phyloP scores from a whole-genome alignment of 2,888 invertebrate genomes.

The Tineola bisselliella region DNA sequence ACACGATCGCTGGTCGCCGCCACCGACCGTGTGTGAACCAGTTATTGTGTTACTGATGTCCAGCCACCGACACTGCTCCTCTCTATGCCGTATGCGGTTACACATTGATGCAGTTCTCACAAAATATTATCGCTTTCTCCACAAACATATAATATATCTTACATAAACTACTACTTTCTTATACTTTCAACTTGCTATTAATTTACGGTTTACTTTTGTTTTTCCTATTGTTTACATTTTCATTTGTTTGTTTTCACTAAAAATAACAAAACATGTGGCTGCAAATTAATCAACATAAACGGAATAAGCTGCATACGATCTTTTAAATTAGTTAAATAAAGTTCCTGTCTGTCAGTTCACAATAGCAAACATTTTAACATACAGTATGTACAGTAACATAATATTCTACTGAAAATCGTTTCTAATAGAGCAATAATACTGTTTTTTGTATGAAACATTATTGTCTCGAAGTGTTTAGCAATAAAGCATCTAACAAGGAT shows the following conservation, averaged over 20 bases:
- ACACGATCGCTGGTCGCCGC: conserved; percentile 38
- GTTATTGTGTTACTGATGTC: conserved; percentile 11
- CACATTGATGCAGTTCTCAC: conserved; percentile 7
- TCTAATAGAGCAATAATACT: neutral
- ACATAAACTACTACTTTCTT: conserved; percentile 1
- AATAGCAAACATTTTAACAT: neutral
- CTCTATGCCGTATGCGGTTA: conserved; percentile 9
- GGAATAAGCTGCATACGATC: too few species aligned
- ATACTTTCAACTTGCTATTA: neutral
- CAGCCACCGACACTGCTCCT: conserved; percentile 12
- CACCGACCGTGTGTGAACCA: conserved; percentile 35
- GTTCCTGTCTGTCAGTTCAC: too few species aligned
- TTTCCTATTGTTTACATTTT: neutral
- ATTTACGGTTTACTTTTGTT: neutral
- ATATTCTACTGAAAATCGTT: neutral
- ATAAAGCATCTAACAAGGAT: conserved; percentile 12
- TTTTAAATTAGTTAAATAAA: too few species aligned
- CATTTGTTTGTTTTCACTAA: neutral
- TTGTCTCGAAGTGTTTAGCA: neutral
- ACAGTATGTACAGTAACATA: neutral
- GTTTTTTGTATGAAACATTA: neutral
- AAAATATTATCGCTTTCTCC: neutral
- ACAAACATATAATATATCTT: neutral
- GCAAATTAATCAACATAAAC: too few species aligned
- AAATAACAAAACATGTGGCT: too few species aligned